A percentile compares a stretch with the other conserved stretches of the same genome.
Evolutionary conservation across 1,140 invertebrate species (phyloP).

Genomic region (Drosophila triauraria): DNA sequence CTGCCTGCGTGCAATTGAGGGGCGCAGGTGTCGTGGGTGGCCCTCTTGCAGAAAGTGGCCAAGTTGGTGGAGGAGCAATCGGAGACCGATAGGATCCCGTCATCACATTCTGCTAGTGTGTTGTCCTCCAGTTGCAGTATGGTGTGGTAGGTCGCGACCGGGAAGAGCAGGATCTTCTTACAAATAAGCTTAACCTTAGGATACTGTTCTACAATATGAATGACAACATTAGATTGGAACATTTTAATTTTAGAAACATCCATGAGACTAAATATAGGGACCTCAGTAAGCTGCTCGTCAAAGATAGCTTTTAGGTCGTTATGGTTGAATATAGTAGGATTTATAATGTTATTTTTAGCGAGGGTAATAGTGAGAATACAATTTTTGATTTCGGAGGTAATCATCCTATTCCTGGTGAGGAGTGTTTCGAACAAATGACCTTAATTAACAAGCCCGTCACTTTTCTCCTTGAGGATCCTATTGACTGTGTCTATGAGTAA

Average conservation of each 20-base stretch:
- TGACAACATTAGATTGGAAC: neutral
- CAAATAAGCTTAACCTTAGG: conserved; percentile 10
- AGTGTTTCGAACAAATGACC: conserved; percentile 12
- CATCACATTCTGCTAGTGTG: conserved; percentile 5
- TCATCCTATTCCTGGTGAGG: conserved; percentile 22
- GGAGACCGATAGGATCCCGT: neutral
- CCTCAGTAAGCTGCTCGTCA: neutral
- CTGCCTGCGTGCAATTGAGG: neutral
- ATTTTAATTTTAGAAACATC: conserved; percentile 3
- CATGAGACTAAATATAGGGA: neutral
- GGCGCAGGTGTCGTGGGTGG: conserved; percentile 16
- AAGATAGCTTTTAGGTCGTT: conserved; percentile 2
- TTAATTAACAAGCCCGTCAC: conserved; percentile 5
- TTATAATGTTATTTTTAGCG: conserved; percentile 13
- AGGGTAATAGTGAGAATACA: conserved; percentile 24
- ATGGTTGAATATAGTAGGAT: conserved; percentile 6
- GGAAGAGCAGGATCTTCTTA: conserved; percentile 10
- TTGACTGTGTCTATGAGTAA: conserved; percentile 15
- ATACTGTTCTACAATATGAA: conserved; percentile 4
- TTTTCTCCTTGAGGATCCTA: conserved; percentile 21
- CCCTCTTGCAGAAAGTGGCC: conserved; percentile 4
- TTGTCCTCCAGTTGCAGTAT: conserved; percentile 5
- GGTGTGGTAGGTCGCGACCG: neutral
- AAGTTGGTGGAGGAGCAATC: too few species aligned
- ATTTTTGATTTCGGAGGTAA: conserved; percentile 34